phyloP scores from a whole-genome alignment of 2,888 invertebrate species.

The Phengaris arion region DNA sequence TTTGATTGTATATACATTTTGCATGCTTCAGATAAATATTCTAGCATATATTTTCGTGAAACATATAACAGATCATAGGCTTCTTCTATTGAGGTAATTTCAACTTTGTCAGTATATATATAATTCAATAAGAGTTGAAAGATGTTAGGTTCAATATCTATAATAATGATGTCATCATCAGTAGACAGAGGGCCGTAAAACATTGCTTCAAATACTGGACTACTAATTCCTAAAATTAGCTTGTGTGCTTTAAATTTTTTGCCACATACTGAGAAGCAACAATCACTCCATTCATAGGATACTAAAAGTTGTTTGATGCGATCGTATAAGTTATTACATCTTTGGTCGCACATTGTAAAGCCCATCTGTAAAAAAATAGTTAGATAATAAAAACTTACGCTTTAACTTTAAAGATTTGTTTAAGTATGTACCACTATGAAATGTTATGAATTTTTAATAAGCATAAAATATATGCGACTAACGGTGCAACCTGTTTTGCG shows the following conservation, averaged over 20 bases:
- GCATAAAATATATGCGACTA: constrained; percentile 34
- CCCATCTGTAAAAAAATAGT: constrained; percentile 62
- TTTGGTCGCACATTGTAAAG: constrained; percentile 52
- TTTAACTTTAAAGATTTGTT: background rate
- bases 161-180: constrained; percentile 70
- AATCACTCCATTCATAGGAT: constrained; percentile 80
- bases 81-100: constrained; percentile 76
- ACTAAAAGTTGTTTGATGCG: constrained; percentile 69
- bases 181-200: constrained; percentile 81
- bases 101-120: constrained; percentile 81
- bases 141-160: constrained; percentile 80
- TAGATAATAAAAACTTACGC: background rate
- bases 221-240: constrained; percentile 81
- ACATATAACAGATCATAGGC: constrained; percentile 82
- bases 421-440: constrained; percentile 30
- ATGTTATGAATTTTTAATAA: constrained; percentile 1
- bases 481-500: constrained; percentile 44
- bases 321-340: constrained; percentile 64
- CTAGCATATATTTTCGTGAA: constrained; percentile 83
- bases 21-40: constrained; percentile 73
- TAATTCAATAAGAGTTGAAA: constrained; percentile 81
- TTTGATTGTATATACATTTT: constrained; percentile 75
- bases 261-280: constrained; percentile 76
- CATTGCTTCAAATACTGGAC: constrained; percentile 85
- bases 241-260: constrained; percentile 80